Percentiles rank a stretch among this genome's conserved stretches.
These are phyloP conservation scores for Celastrina argiolus DNA, from an alignment of 2,888 invertebrate genomes.

Conservation along the genomic window DNA sequence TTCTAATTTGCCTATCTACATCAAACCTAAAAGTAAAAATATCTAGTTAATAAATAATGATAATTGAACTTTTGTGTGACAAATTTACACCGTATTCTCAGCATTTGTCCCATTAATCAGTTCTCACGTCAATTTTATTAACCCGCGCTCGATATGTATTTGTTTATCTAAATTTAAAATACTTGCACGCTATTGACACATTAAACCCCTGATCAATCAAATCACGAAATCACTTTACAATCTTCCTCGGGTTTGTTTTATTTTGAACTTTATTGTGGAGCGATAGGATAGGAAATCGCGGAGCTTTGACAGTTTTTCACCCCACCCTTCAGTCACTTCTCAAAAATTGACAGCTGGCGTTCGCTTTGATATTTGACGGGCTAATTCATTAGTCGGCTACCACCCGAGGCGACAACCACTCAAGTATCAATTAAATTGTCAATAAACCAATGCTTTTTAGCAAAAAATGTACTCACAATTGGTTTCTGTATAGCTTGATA, in stretches of 20 bases:
- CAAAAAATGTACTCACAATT: neutral
- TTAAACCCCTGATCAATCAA: slow-evolving; percentile 57
- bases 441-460: neutral
- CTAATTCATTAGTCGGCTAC: slow-evolving; percentile 56
- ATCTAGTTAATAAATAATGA: too few relatives aligned
- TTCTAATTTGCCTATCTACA: too few relatives aligned
- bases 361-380: slow-evolving; percentile 64
- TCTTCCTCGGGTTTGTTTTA: slow-evolving; percentile 33
- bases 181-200: slow-evolving; percentile 55
- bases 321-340: slow-evolving; percentile 49
- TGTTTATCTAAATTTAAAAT: slow-evolving; percentile 13
- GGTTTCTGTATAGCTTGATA: neutral
- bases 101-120: neutral
- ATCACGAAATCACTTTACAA: slow-evolving; percentile 41
- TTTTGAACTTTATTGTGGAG: slow-evolving; percentile 23
- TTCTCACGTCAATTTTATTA: neutral
- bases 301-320: slow-evolving; percentile 26
- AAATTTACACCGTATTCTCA: neutral
- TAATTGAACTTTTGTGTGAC: too few relatives aligned
- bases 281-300: slow-evolving; percentile 29
- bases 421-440: slow-evolving; percentile 19
- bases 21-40: neutral
- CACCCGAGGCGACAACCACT: slow-evolving; percentile 39
- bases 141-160: neutral
- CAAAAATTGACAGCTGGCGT: slow-evolving; percentile 62